Evolutionary conservation across 2,888 invertebrate species (phyloP).

Genomic region (Calameuta idolon): DNA sequence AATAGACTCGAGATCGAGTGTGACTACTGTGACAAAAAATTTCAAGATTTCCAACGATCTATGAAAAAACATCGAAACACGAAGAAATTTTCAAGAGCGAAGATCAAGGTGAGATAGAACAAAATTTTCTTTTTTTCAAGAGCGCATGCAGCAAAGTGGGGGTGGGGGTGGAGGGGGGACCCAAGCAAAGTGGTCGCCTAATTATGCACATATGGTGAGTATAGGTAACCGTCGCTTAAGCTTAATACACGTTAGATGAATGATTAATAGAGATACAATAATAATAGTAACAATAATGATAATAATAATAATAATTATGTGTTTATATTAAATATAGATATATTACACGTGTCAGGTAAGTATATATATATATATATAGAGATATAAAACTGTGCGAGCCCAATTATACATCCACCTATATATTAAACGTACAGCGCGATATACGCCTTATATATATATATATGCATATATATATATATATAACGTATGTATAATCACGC

Average conservation of each 20-base stretch:
- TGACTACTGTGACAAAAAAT: not conserved
- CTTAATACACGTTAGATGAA: slow-evolving; percentile 23
- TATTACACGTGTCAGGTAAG: slow-evolving; percentile 2
- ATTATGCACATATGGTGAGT: slow-evolving; percentile 48
- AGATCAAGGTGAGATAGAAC: slow-evolving; percentile 18
- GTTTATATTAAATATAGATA: slow-evolving; percentile 10
- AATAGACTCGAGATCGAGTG: slow-evolving; percentile 9
- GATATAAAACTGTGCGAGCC: not conserved
- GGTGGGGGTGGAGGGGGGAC: slow-evolving; percentile 33
- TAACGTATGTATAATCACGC: slow-evolving; percentile 1
- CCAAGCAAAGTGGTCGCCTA: slow-evolving; percentile 55
- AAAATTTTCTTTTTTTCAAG: not conserved
- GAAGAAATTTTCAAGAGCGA: slow-evolving; percentile 22
- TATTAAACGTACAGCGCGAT: slow-evolving; percentile 1
- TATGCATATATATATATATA: not conserved
- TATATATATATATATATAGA: not conserved
- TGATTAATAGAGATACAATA: slow-evolving; percentile 26
- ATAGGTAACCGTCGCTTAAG: slow-evolving; percentile 34
- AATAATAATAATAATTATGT: slow-evolving; percentile 23
- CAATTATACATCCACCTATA: slow-evolving; percentile 6
- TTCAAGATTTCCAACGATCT: not conserved
- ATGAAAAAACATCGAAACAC: slow-evolving; percentile 25
- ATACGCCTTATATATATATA: not conserved
- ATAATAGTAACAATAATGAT: slow-evolving; percentile 23
- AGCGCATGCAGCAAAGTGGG: slow-evolving; percentile 43